Percentiles rank a stretch among this genome's conserved stretches.
phyloP scores from a whole-genome alignment of 2,113 vertebrate genomes.

The Chloroceryle aenea region DNA sequence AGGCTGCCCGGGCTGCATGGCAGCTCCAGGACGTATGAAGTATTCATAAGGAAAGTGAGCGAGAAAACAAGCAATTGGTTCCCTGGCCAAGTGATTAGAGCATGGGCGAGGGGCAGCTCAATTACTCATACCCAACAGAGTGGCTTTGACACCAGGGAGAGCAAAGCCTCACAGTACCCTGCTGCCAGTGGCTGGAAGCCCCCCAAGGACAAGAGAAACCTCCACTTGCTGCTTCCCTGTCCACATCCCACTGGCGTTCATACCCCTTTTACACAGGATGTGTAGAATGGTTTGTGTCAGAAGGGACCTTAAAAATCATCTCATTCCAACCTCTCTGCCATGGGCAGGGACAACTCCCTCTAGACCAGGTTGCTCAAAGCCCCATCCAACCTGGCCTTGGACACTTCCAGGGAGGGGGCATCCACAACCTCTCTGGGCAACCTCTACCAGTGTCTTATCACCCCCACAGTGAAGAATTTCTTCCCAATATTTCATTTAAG shows the following conservation, averaged over 20 bases:
- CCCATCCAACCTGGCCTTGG: neutral
- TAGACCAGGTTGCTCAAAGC: neutral
- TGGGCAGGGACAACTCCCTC: neutral
- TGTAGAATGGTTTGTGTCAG: neutral
- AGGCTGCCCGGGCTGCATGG: neutral
- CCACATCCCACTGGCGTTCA: rapidly evolving
- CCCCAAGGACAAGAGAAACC: rapidly evolving
- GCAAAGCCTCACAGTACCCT: neutral
- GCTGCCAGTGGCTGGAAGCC: neutral
- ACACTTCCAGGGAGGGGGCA: neutral
- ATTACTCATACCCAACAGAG: neutral
- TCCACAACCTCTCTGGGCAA: neutral
- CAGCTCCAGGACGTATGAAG: neutral
- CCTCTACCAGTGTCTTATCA: neutral
- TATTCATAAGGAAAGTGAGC: rapidly evolving
- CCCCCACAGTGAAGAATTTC: neutral
- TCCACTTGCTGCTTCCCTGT: rapidly evolving
- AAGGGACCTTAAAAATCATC: neutral
- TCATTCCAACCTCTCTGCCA: neutral
- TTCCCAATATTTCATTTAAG: neutral
- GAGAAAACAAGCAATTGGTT: neutral
- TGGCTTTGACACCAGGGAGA: rapidly evolving
- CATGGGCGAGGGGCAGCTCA: rapidly evolving
- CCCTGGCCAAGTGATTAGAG: rapidly evolving
- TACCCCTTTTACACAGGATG: neutral